phyloP scores from a whole-genome alignment of 1,140 invertebrate species.

The Papilio glaucus region DNA sequence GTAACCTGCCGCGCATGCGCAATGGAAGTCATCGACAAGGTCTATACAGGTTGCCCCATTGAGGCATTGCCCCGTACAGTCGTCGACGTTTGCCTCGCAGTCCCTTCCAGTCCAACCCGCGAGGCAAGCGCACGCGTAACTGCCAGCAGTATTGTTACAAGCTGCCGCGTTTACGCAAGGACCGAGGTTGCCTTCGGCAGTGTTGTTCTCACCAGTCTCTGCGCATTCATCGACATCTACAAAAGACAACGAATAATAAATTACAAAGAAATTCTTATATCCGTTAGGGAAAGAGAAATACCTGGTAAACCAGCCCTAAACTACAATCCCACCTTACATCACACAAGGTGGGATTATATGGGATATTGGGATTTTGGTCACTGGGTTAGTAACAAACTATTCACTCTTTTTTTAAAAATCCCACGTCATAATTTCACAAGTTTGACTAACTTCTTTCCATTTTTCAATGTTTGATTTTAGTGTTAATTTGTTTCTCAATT shows the following conservation, averaged over 20 bases:
- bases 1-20: constrained; percentile 91
- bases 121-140: constrained; percentile 91
- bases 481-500: too few relatives aligned
- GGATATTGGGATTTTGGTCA: too few relatives aligned
- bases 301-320: too few relatives aligned
- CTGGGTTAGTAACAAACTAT: too few relatives aligned
- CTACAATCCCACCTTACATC: too few relatives aligned
- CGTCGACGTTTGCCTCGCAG: constrained; percentile 94
- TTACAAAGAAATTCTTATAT: too few relatives aligned
- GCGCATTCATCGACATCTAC: constrained; percentile 88
- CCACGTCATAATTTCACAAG: too few relatives aligned
- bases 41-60: constrained; percentile 95
- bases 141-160: constrained; percentile 91
- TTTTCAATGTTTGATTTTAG: too few relatives aligned
- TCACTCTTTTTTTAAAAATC: too few relatives aligned
- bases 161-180: constrained; percentile 93
- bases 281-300: too few relatives aligned
- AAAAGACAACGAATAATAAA: neutral
- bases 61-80: constrained; percentile 94
- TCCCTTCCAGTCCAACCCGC: constrained; percentile 94
- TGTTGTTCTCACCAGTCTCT: constrained; percentile 52
- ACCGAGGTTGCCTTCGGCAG: constrained; percentile 61
- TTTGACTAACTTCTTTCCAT: too few relatives aligned
- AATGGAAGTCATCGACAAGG: constrained; percentile 92
- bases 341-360: too few relatives aligned